These are phyloP conservation scores for Tauraco erythrolophus DNA, from an alignment of 2,113 vertebrate genomes.

Conservation along the genomic window DNA sequence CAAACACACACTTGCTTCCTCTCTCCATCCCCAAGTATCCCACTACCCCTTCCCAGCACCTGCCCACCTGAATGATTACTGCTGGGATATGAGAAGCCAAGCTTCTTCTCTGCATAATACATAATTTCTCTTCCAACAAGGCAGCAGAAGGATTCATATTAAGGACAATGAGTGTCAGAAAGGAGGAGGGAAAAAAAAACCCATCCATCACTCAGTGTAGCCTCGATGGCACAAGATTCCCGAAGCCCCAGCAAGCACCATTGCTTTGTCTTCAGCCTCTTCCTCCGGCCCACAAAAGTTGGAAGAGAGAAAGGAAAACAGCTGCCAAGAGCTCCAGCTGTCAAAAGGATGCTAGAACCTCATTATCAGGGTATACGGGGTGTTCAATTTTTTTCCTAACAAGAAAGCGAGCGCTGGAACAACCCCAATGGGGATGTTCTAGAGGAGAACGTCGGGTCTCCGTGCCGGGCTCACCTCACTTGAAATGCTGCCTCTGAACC, in stretches of 20 bases:
- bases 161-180: neutral
- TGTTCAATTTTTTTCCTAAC: neutral
- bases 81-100: neutral
- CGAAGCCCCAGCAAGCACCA: fast-evolving
- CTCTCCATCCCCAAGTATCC: neutral
- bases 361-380: neutral
- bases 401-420: neutral
- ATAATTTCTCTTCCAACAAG: neutral
- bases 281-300: neutral
- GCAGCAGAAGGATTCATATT: neutral
- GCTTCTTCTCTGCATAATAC: neutral
- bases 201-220: neutral
- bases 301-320: neutral
- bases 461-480: neutral
- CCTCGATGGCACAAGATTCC: neutral
- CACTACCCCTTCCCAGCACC: neutral
- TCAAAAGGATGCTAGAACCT: neutral
- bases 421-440: neutral
- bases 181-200: neutral
- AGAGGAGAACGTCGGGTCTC: fast-evolving
- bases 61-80: fast-evolving
- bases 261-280: neutral
- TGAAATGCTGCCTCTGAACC: neutral
- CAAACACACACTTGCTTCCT: neutral
- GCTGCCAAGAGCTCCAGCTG: conserved; percentile 1